A percentile compares a stretch with the other conserved stretches of the same genome.
phyloP scores from a whole-genome alignment of 2,797 vertebrate species.

The Pangasius mekongensis region DNA sequence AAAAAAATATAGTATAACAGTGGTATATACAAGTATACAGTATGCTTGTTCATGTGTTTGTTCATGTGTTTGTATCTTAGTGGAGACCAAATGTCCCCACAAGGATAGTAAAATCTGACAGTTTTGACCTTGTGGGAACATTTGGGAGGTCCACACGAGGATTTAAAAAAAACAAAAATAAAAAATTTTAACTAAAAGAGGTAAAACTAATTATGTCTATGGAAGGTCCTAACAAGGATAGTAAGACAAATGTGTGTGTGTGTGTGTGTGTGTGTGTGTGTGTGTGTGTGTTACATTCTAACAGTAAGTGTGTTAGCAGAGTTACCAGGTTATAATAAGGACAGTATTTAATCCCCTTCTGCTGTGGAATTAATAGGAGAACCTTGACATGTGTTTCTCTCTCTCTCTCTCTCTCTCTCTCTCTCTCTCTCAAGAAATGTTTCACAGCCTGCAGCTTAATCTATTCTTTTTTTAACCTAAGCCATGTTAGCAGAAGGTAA shows the following conservation, averaged over 20 bases:
- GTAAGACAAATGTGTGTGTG: not conserved
- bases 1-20: not conserved
- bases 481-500: not conserved
- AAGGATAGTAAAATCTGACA: not conserved
- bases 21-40: not conserved
- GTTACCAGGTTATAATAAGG: conserved; percentile 11
- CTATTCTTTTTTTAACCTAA: not conserved
- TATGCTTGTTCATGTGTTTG: not conserved
- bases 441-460: not conserved
- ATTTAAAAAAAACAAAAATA: not conserved
- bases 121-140: not conserved
- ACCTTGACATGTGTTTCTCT: conserved; percentile 10
- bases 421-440: not conserved
- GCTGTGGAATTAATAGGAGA: conserved; percentile 32
- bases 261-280: not conserved
- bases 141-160: not conserved
- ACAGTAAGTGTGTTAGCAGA: not conserved
- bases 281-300: not conserved
- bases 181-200: not conserved
- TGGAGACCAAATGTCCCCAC: not conserved
- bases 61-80: not conserved
- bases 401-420: conserved; percentile 4
- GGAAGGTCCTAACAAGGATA: not conserved
- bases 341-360: conserved; percentile 39
- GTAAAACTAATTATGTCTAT: not conserved